Base-by-base conservation (phyloP, 2,797 vertebrate genomes). In the Channallabes apus region DNA sequence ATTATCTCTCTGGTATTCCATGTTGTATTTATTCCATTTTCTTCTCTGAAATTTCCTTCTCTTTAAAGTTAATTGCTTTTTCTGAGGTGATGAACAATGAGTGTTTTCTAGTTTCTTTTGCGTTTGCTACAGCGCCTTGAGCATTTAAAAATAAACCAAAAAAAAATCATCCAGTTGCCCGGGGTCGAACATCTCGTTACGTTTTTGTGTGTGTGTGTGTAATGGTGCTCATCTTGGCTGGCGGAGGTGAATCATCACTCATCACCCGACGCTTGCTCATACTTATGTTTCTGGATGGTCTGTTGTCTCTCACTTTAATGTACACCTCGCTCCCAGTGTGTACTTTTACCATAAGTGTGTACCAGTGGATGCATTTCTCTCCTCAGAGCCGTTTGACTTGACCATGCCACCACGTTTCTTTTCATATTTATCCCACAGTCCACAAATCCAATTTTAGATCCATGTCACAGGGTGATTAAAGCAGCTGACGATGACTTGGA, bases 151-250 rank as follows among this genome's bases (percentile, higher is more conserved):
- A 65, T 0, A 65, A 12, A 65, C n/a, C 24, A 38, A 41, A 46
- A 29, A 20, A 89, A 88, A 88, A 86, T 72, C 78, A 84, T 79
- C 67, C 90, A 80, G 86, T 91, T 91, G 27, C 1, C n/a, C 72
- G 51, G 78, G 72, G 87, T 82, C 80, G 68, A 77, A 38, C 83
- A 59, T 41, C 58, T 79, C 22, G 7, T 18, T 7, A 2, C 27
- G 59, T 79, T 84, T 82, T 6, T 41, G 6, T 76, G 64, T 71
- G 29, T 35, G 35, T 38, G 35, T 41, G 38, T 41, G 38, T 41
- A 59, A 64, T 18, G 7, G 35, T 46, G 35, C 59, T 79, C 59
- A 46, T 64, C 35, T 79, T 62, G 59, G 24, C 77, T 27, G 59
- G 58, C 22, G 59, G 64, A 79, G 58, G 58, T 79, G 76, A 79